Evolutionary conservation across 2,797 vertebrate genomes (phyloP).

Genomic region (Oreochromis grahami): DNA sequence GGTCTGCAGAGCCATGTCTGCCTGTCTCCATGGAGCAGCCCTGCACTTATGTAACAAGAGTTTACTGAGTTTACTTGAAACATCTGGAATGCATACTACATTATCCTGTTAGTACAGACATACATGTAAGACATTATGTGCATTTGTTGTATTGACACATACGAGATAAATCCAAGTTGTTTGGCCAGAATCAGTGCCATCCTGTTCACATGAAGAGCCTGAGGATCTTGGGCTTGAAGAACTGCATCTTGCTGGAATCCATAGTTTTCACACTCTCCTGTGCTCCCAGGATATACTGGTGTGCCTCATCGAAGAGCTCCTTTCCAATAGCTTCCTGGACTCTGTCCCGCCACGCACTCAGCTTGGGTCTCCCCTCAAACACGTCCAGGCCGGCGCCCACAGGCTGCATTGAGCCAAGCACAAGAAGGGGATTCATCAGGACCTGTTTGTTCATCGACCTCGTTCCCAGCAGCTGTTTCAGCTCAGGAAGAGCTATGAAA

Average conservation of each 20-base stretch:
- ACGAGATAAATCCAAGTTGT: not conserved
- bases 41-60: not conserved
- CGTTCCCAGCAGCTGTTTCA: not conserved
- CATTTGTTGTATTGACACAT: not conserved
- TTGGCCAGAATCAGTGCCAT: not conserved
- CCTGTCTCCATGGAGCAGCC: not conserved
- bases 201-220: conserved; percentile 18
- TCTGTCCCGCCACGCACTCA: conserved; percentile 76
- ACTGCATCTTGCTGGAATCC: conserved; percentile 17
- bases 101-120: not conserved
- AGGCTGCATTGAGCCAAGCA: conserved; percentile 58
- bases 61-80: not conserved
- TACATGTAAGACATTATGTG: rapidly evolving
- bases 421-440: not conserved
- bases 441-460: not conserved
- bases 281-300: conserved; percentile 56
- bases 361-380: conserved; percentile 68
- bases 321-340: conserved; percentile 76
- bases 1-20: not conserved
- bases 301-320: conserved; percentile 80
- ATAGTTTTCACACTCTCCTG: conserved; percentile 5
- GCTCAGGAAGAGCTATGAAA: not conserved
- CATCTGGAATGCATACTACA: not conserved
- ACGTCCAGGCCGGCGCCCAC: conserved; percentile 70
- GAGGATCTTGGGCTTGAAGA: conserved; percentile 21